Percentiles rank a stretch among this genome's conserved stretches.
Conservation (phyloP, 2,888 invertebrate genomes). For the Drosophila putrida region DNA sequence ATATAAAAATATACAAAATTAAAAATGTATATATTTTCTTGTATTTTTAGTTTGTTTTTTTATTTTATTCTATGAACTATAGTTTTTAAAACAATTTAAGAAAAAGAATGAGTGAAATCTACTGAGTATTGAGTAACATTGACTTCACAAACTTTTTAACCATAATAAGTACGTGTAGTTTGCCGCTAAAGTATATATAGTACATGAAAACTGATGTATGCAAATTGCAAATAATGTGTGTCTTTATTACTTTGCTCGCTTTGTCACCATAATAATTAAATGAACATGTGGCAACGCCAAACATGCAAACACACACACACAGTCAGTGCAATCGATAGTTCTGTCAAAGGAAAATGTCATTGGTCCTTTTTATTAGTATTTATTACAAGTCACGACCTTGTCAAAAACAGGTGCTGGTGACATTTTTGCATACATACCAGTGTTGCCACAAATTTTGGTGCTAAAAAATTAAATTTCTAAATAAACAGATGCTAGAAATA, state of each 20-base stretch:
- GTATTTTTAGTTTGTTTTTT: too few species aligned
- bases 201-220: constrained; percentile 45
- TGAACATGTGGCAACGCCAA: constrained; percentile 39
- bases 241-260: constrained; percentile 4
- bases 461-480: too few species aligned
- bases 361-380: constrained; percentile 15
- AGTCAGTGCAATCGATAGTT: constrained; percentile 18
- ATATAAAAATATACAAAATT: too few species aligned
- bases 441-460: too few species aligned
- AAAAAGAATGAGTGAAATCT: too few species aligned
- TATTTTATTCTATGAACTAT: too few species aligned
- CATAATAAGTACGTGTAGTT: too few species aligned
- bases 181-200: neutral
- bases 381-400: constrained; percentile 34
- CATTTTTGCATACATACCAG: constrained; percentile 12
- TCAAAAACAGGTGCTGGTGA: constrained; percentile 37
- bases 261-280: constrained; percentile 12
- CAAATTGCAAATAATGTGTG: constrained; percentile 8
- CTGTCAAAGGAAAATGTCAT: constrained; percentile 18
- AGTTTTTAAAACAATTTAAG: too few species aligned
- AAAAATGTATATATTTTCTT: too few species aligned
- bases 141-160: too few species aligned
- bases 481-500: too few species aligned
- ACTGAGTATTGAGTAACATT: too few species aligned
- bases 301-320: neutral